Base-by-base conservation (phyloP, 92 coral and sea anemone species). In the Pocillopora meandrina region DNA sequence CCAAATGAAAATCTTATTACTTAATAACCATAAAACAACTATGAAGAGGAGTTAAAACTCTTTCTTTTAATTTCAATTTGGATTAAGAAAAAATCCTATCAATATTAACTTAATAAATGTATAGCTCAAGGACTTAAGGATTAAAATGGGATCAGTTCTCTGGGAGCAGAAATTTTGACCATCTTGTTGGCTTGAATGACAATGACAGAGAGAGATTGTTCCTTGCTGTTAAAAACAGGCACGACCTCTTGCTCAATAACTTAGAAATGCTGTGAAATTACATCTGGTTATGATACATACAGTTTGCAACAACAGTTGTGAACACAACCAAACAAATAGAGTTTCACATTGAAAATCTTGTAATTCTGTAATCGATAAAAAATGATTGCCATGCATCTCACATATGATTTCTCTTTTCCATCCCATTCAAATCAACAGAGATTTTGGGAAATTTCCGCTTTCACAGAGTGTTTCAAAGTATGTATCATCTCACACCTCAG, bases 41-140 rank as follows among this genome's bases (percentile, higher is more conserved):
- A 33, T 14, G 15, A n/a, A n/a, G 65, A 71, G 57, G 77, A 71
- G 60, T 60, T 33, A 71, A 71, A 81, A 76, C 85, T 60, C 67
- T 56, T 70, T 60, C 21, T 19, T 3, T 15, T 58, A 26, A 12
- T 61, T 73, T 59, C 59, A 17, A 17, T 5, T 35, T 31, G 36
- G 12, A 21, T 59, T 12, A 21, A 21, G 66, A 10, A 56, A 75
- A 58, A 26, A 59, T 69, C 74, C 56, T 36, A 16, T 33, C 7
- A 7, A 42, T 42, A 42, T 42, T 7, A 42, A 42, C 52, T 3
- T 3, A 42, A 3, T 42, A 42, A 42, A 42, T 42, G 52, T 42
- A 3, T 42, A 16, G 56, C 12, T 36, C 4, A 70, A 3, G 16
- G 56, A 20, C 12, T 18, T 70, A 20, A 70, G 35, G 12, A 15